A percentile compares a stretch with the other conserved stretches of the same genome.
phyloP scores from a whole-genome alignment of 1,140 invertebrate genomes.

The Goniozus legneri region DNA sequence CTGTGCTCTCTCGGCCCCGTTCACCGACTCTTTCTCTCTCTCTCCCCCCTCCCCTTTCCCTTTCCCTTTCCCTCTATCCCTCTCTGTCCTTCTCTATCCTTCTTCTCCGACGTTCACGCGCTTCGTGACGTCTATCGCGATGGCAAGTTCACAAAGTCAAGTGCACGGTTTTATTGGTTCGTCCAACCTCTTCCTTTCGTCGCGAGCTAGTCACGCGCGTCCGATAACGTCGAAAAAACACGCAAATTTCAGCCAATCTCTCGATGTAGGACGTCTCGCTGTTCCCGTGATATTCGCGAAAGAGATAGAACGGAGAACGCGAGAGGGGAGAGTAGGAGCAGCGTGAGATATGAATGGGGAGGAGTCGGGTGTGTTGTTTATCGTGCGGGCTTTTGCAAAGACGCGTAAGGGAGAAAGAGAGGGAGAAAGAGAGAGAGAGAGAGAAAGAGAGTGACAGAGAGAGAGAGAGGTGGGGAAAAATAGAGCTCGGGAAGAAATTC shows the following conservation, averaged over 20 bases:
- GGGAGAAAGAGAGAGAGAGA: neutral
- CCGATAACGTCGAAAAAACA: too few species aligned
- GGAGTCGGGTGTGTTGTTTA: constrained; percentile 37
- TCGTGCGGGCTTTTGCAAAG: constrained; percentile 24
- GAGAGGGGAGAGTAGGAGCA: too few species aligned
- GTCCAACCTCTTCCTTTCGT: too few species aligned
- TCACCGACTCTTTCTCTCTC: constrained; percentile 14
- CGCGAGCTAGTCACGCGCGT: too few species aligned
- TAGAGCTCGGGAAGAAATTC: constrained; percentile 14
- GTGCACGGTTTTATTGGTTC: constrained; percentile 6
- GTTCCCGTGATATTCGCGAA: too few species aligned
- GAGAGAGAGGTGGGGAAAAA: neutral
- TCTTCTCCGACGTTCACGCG: constrained; percentile 13
- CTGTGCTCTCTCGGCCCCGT: too few species aligned
- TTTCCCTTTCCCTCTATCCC: neutral
- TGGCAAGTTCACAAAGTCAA: constrained; percentile 19
- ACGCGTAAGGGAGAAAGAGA: constrained; percentile 3
- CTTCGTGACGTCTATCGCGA: constrained; percentile 9
- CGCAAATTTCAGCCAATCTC: too few species aligned
- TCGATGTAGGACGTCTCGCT: too few species aligned
- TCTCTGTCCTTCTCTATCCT: constrained; percentile 13
- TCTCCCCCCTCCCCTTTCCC: constrained; percentile 2
- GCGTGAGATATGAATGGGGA: constrained; percentile 39
- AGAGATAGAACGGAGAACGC: too few species aligned
- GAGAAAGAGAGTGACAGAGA: constrained; percentile 2